Evolutionary conservation across 2,113 vertebrate species (phyloP).

Genomic region (Chaetops frenatus): DNA sequence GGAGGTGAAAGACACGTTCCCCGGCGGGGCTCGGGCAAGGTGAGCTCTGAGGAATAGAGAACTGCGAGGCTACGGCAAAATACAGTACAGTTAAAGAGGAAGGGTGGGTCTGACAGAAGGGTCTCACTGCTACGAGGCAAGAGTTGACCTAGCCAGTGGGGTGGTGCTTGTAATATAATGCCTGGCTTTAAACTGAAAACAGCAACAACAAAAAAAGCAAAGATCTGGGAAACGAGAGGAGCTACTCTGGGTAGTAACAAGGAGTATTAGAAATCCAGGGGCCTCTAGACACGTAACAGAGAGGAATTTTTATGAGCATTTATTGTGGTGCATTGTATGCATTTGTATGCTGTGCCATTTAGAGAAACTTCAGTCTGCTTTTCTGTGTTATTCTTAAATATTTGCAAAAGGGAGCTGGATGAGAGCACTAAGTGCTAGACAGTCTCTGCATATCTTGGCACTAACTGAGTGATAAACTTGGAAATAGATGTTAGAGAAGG

Average conservation of each 20-base stretch:
- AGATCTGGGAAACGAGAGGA: background rate
- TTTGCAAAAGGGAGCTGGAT: background rate
- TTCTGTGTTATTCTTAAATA: background rate
- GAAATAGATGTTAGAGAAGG: background rate
- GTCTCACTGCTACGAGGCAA: constrained; percentile 31
- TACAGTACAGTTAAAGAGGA: constrained; percentile 10
- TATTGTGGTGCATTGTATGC: background rate
- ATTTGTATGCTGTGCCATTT: background rate
- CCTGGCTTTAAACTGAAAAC: background rate
- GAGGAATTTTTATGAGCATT: background rate
- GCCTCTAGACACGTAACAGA: background rate
- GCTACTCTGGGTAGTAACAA: background rate
- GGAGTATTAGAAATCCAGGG: background rate
- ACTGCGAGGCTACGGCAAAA: constrained; percentile 34
- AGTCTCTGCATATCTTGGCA: background rate
- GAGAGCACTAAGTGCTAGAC: background rate
- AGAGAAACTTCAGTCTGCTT: background rate
- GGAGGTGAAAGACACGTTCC: constrained; percentile 87
- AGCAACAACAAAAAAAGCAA: background rate
- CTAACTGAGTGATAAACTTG: background rate
- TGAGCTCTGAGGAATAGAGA: constrained; percentile 82
- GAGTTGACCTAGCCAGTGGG: constrained; percentile 49
- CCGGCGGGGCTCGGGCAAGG: constrained; percentile 92
- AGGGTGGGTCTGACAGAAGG: constrained; percentile 36
- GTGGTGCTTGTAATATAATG: background rate